phyloP scores from a whole-genome alignment of 2,888 invertebrate species.

The Himalopsyche japonica region DNA sequence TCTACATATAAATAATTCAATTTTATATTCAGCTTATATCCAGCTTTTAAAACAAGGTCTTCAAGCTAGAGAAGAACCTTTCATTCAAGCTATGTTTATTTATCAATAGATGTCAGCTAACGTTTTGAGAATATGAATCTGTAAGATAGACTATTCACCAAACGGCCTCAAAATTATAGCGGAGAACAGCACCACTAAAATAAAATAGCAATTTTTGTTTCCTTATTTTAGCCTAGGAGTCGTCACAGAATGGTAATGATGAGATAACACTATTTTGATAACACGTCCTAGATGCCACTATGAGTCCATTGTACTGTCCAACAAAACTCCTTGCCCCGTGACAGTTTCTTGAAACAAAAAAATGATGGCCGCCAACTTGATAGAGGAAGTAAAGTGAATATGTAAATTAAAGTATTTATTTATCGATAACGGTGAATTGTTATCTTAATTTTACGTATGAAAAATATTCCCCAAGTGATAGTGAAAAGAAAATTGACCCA shows the following conservation, averaged over 20 bases:
- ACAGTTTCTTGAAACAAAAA: slow-evolving; percentile 14
- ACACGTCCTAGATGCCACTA: neutral
- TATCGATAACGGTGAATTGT: neutral
- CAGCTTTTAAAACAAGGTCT: too few species aligned
- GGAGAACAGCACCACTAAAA: too few species aligned
- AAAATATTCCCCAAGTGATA: neutral
- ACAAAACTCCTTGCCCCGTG: neutral
- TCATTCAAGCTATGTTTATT: too few species aligned
- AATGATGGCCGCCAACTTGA: slow-evolving; percentile 11
- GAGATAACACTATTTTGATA: neutral
- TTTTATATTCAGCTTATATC: too few species aligned
- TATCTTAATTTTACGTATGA: neutral
- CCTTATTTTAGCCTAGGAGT: neutral
- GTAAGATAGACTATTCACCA: too few species aligned
- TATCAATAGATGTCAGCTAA: too few species aligned
- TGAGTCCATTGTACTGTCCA: neutral
- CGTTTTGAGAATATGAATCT: too few species aligned
- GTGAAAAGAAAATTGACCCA: neutral
- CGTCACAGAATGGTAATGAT: neutral
- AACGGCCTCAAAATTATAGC: too few species aligned
- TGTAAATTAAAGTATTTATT: neutral
- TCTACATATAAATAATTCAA: too few species aligned
- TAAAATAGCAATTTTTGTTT: too few species aligned
- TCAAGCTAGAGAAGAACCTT: too few species aligned
- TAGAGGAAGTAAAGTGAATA: slow-evolving; percentile 3